Evolutionary conservation across 2,113 vertebrate species (phyloP), one percentile per base, ranked within the genome.

Genomic region (Pelmatolapia mariae): DNA sequence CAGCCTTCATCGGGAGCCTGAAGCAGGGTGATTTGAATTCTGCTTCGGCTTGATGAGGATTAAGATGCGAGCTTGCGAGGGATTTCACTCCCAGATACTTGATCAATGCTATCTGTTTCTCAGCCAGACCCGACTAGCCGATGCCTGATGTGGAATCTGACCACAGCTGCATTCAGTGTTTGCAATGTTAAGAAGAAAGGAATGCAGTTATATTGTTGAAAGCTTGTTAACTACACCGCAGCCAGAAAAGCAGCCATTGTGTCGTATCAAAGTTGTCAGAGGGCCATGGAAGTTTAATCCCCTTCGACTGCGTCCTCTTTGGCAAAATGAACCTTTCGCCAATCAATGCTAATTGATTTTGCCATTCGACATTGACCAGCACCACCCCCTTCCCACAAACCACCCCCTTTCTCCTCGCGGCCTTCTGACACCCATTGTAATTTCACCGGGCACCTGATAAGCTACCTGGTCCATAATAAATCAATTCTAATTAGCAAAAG

Each of bases 321-420:
- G 97, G 95, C 97, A 98, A 99, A 98, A 98, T 98, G 97, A 98
- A 98, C 97, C 98, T 98, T 98, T 98, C 97, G 94, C 92, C 97
- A 98, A 98, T 99, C 98, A 98, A 98, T 99, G 98, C 97, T 98
- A 98, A 98, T 99, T 98, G 98, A 99, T 98, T 99, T 99, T 98
- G 96, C 97, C 96, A 97, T 98, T 98, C 97, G 96, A 91, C 98
- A 98, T 97, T 98, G 98, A 99, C 97, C 97, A 97, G 73, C 89
- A 2, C 54, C 88, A 3, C 66, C 89, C 66, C 78, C 68, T 38
- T 26, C 52, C 71, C 63, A 82, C 54, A 47, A 22, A 45, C 33
- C 66, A 4, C 29, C 57, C 80, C n/a, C 38, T 22, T 56, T 71
- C 89, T 85, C 88, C 91, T 85, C 95, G 94, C 96, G 96, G 97